A percentile compares a stretch with the other conserved stretches of the same genome.
Conservation (phyloP, 2,113 vertebrate genomes). For the Otis tarda region DNA sequence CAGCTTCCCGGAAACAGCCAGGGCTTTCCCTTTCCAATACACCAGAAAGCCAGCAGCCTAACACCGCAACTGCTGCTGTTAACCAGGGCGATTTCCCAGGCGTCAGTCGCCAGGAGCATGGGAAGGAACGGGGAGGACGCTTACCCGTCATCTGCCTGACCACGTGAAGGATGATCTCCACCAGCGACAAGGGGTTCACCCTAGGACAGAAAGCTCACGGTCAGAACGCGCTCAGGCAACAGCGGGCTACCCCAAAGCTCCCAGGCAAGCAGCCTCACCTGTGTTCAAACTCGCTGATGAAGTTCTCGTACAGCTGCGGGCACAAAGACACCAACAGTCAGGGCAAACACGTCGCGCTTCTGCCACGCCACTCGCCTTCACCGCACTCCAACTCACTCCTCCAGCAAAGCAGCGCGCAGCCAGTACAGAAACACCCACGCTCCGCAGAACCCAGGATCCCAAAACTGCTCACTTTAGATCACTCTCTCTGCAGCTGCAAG, state of each 20-base stretch:
- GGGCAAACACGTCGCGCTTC: rapidly evolving
- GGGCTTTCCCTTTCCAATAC: neutral
- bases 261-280: slow-evolving; percentile 77
- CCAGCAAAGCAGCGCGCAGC: rapidly evolving
- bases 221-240: neutral
- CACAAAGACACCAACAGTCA: neutral
- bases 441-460: neutral
- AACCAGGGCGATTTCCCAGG: neutral
- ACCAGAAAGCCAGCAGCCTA: no score
- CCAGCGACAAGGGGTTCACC: slow-evolving; percentile 95
- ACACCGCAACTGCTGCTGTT: no score
- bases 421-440: neutral
- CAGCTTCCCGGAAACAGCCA: no score
- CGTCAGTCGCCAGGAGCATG: rapidly evolving
- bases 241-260: rapidly evolving
- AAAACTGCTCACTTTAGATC: rapidly evolving
- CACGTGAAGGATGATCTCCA: slow-evolving; percentile 95
- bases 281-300: slow-evolving; percentile 97
- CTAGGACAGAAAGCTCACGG: slow-evolving; percentile 64
- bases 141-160: slow-evolving; percentile 92
- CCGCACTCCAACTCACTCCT: rapidly evolving
- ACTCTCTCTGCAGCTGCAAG: neutral
- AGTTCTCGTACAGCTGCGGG: slow-evolving; percentile 94
- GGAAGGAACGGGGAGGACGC: neutral
- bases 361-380: rapidly evolving